Percentiles rank a stretch among this genome's conserved stretches.
These are phyloP conservation scores for Ectemnius lituratus DNA, from an alignment of 2,888 invertebrate genomes.

Conservation along the genomic window DNA sequence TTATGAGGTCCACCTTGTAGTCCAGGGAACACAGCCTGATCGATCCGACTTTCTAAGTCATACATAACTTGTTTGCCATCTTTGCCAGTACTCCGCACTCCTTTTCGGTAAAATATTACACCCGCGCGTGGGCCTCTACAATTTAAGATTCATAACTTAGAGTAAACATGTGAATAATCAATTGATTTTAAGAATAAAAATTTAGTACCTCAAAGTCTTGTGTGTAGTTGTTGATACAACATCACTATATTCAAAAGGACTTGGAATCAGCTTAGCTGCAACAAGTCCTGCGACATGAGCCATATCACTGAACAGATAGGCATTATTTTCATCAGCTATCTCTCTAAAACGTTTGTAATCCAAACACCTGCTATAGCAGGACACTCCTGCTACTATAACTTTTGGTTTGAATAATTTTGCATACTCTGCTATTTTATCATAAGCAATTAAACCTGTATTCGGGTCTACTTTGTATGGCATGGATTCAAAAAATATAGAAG, in stretches of 20 bases:
- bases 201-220: conserved; percentile 86
- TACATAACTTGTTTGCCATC: conserved; percentile 92
- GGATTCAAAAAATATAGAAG: conserved; percentile 98
- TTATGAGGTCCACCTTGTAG: conserved; percentile 99
- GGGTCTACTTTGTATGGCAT: conserved; percentile 97
- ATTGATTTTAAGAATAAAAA: conserved; percentile 4
- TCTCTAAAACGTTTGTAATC: conserved; percentile 94
- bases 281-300: conserved; percentile 96
- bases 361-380: conserved; percentile 94
- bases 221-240: conserved; percentile 97
- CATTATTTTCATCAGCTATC: conserved; percentile 90
- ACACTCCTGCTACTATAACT: conserved; percentile 95
- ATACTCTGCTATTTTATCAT: conserved; percentile 89
- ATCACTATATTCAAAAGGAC: conserved; percentile 94
- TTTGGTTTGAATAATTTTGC: conserved; percentile 94
- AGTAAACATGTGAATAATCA: conserved; percentile 9
- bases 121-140: conserved; percentile 90
- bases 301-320: conserved; percentile 96
- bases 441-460: conserved; percentile 93
- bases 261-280: conserved; percentile 91
- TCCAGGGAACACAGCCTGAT: conserved; percentile 94
- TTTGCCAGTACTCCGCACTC: conserved; percentile 87
- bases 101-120: conserved; percentile 95
- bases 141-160: background rate
- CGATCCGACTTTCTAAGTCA: conserved; percentile 92